Conservation (phyloP, 1,140 invertebrate genomes). For the Bursaphelenchus mucronatus region DNA sequence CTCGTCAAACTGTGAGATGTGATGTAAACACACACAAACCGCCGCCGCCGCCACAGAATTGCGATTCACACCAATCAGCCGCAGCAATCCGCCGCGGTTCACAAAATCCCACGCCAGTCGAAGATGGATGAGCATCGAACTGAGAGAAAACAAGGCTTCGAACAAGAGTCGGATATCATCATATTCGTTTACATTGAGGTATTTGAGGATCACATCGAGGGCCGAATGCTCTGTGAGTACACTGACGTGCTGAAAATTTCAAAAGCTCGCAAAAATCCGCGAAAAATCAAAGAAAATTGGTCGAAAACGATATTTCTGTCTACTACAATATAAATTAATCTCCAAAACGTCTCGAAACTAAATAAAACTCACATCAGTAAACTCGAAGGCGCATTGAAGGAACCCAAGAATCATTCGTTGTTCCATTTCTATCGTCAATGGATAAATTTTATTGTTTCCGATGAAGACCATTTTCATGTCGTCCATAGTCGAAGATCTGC, state of each 20-base stretch:
- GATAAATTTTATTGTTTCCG: slow-evolving; percentile 33
- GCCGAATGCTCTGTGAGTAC: slow-evolving; percentile 39
- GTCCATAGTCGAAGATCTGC: slow-evolving; percentile 10
- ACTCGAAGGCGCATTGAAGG: slow-evolving; percentile 36
- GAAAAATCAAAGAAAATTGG: too few species aligned
- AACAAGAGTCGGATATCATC: slow-evolving; percentile 44
- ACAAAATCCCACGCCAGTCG: slow-evolving; percentile 49
- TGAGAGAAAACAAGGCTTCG: slow-evolving; percentile 39
- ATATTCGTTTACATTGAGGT: slow-evolving; percentile 24
- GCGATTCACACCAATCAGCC: slow-evolving; percentile 35
- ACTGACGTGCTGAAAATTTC: slow-evolving; percentile 41
- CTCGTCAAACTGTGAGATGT: slow-evolving; percentile 27
- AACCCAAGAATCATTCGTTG: slow-evolving; percentile 45
- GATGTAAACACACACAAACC: slow-evolving; percentile 37
- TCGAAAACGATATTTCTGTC: too few species aligned
- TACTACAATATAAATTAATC: too few species aligned
- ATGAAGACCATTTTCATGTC: slow-evolving; percentile 39
- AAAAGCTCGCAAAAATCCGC: neutral
- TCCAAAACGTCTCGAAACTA: neutral
- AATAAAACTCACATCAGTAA: slow-evolving; percentile 28
- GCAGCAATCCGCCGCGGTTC: slow-evolving; percentile 25
- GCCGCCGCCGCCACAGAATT: slow-evolving; percentile 37
- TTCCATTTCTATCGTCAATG: slow-evolving; percentile 43
- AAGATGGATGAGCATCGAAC: slow-evolving; percentile 41
- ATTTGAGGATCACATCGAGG: slow-evolving; percentile 41